Conservation (phyloP, 2,888 invertebrate species). For the Lumbricus terrestris region DNA sequence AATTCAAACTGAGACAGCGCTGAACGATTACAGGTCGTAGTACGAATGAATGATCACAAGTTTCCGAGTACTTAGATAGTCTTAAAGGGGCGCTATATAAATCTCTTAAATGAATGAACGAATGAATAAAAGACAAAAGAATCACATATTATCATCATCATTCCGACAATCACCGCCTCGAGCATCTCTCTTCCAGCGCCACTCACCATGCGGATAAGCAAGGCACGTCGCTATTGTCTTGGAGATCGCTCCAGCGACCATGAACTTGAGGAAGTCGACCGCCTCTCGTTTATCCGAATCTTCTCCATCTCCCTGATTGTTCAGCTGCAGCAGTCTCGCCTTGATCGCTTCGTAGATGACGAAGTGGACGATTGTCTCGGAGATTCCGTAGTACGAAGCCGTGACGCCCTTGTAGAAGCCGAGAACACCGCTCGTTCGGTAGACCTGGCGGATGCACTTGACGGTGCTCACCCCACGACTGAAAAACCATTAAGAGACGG, state of each 20-base stretch:
- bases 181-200: too few species aligned
- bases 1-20: too few species aligned
- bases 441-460: slow-evolving; percentile 57
- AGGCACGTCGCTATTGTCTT: slow-evolving; percentile 87
- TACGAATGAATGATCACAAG: too few species aligned
- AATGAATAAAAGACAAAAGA: too few species aligned
- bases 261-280: slow-evolving; percentile 54
- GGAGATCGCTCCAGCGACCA: slow-evolving; percentile 90
- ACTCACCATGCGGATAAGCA: slow-evolving; percentile 93
- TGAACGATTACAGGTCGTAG: too few species aligned
- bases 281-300: slow-evolving; percentile 54
- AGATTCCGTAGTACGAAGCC: slow-evolving; percentile 97
- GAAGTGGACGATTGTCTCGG: slow-evolving; percentile 98
- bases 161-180: too few species aligned
- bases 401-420: slow-evolving; percentile 99
- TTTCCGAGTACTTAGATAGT: too few species aligned
- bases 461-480: slow-evolving; percentile 43
- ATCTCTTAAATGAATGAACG: too few species aligned
- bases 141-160: not conserved
- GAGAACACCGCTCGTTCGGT: slow-evolving; percentile 67
- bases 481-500: not conserved
- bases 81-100: too few species aligned
- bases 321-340: slow-evolving; percentile 33
- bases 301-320: slow-evolving; percentile 31
- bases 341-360: slow-evolving; percentile 98